These are phyloP conservation scores for Sapajus apella DNA, from an alignment of 2,113 vertebrate genomes.

Conservation along the genomic window DNA sequence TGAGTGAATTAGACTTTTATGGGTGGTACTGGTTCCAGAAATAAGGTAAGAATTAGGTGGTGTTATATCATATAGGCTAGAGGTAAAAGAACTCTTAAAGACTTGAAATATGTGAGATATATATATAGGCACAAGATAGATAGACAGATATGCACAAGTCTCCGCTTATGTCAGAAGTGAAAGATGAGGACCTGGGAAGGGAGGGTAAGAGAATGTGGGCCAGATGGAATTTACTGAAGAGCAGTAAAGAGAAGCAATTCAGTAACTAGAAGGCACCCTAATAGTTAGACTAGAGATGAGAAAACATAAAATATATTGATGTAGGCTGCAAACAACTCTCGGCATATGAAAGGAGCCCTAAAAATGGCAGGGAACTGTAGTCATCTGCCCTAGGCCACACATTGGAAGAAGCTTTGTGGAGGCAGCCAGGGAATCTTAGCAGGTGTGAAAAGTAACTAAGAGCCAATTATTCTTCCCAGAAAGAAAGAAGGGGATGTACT, in stretches of 20 bases:
- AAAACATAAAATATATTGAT: background rate
- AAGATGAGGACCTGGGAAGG: background rate
- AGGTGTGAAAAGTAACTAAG: background rate
- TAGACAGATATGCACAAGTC: too few relatives aligned
- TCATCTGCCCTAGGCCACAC: background rate
- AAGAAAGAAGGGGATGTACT: background rate
- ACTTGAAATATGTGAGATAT: background rate
- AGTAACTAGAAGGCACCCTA: background rate
- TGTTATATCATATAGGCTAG: background rate
- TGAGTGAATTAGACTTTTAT: background rate
- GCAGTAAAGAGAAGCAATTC: background rate
- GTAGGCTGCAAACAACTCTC: background rate
- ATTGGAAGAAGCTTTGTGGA: background rate
- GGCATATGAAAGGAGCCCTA: background rate
- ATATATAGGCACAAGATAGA: too few relatives aligned
- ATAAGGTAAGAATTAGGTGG: background rate
- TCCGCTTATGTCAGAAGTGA: background rate
- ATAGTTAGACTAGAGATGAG: background rate
- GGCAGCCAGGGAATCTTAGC: background rate
- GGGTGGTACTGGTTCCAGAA: background rate
- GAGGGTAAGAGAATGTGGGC: background rate
- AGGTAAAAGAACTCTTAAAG: background rate
- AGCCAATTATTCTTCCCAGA: background rate
- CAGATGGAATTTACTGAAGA: background rate
- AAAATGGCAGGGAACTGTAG: background rate